Conservation (phyloP, 2,797 vertebrate genomes). For the Tenualosa thibaudeaui region DNA sequence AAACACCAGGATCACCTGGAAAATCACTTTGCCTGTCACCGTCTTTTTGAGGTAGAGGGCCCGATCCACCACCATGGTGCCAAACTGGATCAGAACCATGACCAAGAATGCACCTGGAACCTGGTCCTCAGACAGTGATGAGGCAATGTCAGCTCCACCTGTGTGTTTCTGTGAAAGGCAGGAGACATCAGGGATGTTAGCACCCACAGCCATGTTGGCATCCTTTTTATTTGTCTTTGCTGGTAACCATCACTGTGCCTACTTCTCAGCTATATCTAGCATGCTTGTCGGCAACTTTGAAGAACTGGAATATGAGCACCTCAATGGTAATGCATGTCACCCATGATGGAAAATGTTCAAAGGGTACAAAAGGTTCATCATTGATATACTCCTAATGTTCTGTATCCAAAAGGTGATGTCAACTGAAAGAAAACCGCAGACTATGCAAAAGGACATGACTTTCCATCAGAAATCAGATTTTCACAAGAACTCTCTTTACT, state of each 20-base stretch:
- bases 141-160: constrained; percentile 91
- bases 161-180: constrained; percentile 88
- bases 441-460: too few relatives aligned
- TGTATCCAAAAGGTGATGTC: too few relatives aligned
- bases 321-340: too few relatives aligned
- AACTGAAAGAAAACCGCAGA: too few relatives aligned
- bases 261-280: too few relatives aligned
- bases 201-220: too few relatives aligned
- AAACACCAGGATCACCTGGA: constrained; percentile 96
- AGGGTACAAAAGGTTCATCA: too few relatives aligned
- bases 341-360: too few relatives aligned
- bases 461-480: not conserved
- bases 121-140: constrained; percentile 95
- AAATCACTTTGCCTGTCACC: constrained; percentile 94
- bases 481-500: not conserved
- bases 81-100: constrained; percentile 98
- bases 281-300: too few relatives aligned
- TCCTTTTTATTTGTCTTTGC: not conserved
- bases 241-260: too few relatives aligned
- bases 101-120: constrained; percentile 94
- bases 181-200: not conserved
- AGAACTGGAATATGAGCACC: too few relatives aligned
- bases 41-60: constrained; percentile 96
- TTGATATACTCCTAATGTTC: too few relatives aligned
- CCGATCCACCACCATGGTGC: constrained; percentile 97